Conservation (phyloP, 2,888 invertebrate genomes). For the Apamea epomidion region DNA sequence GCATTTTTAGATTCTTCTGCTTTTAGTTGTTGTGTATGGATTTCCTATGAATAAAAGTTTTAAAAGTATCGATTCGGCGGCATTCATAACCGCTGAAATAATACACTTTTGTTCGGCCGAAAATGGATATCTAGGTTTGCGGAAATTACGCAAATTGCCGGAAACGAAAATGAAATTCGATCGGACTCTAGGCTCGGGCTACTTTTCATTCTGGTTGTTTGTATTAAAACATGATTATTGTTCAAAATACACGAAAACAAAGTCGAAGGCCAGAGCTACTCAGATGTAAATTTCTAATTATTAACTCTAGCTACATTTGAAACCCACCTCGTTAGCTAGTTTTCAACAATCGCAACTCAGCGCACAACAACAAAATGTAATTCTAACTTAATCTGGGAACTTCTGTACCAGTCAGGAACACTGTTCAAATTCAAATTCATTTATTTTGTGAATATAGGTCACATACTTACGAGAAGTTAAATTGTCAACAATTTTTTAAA, state of each 20-base stretch:
- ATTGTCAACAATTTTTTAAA: neutral
- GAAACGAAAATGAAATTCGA: neutral
- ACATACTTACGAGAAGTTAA: neutral
- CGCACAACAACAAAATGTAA: conserved; percentile 13
- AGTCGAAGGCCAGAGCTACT: too few species aligned
- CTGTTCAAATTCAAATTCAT: neutral
- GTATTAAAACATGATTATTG: too few species aligned
- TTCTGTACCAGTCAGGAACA: conserved; percentile 11
- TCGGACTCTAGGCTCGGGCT: neutral
- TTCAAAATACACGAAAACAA: too few species aligned
- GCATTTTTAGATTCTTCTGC: neutral
- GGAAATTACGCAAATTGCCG: neutral
- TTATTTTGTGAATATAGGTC: neutral
- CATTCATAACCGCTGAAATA: neutral
- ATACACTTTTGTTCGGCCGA: neutral
- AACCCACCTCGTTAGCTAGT: conserved; percentile 11
- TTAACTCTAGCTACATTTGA: conserved; percentile 7
- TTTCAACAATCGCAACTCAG: conserved; percentile 14
- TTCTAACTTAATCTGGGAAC: conserved; percentile 29
- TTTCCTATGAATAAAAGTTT: neutral
- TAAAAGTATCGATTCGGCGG: neutral
- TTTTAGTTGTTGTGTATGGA: neutral
- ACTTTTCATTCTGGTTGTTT: neutral
- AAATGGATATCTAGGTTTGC: neutral
- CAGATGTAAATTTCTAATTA: neutral